Base-by-base conservation (phyloP, 1,140 invertebrate species). In the Caenorhabditis latens region DNA sequence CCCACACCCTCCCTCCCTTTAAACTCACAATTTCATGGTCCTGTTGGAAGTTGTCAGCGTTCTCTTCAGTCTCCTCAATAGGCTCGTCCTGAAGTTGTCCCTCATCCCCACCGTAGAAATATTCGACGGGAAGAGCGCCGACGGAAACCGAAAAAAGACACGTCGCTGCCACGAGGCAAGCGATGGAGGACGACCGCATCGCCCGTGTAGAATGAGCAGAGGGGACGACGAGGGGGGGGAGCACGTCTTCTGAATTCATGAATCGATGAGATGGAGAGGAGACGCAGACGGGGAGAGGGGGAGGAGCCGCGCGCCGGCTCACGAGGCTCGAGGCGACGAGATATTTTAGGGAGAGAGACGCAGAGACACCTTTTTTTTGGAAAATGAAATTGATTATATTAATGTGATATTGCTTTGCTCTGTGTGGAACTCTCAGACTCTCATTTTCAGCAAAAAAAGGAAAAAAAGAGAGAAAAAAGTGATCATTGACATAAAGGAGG, bases 41-140 rank as follows among this genome's bases (percentile, higher is more conserved):
- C 24, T 71, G 67, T n/a, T 50, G 46, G 24, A 79, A 79, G 14
- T 13, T n/a, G 9, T 11, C 46, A 24, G 7, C 11, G n/a, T 79
- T 79, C 7, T 50, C 46, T 13, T 42, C 43, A 21, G 9, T 46
- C 46, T 79, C 71, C 21, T 79, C 71, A 24, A 79, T 79, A 46
- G 46, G 46, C 21, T 50, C 19, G 9, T 71, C n/a, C 57, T 58
- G 61, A 32, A 14, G 50, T 53, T 53, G 50, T 53, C 16, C 13
- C 1, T 61, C 57, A 4, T 79, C n/a, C n/a, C n/a, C 71, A n/a
- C 71, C 71, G n/a, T 50, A 79, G 71, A 79, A 79, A 79, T 79
- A 79, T 19, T 79, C 71, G 24, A 79, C 21, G 6, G 71, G 71
- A 46, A 79, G n/a, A 2, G 40, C 46, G 32, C 32, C 32, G 32